Conservation (phyloP, 2,888 invertebrate genomes). For the Xanthorhoe spadicearia region DNA sequence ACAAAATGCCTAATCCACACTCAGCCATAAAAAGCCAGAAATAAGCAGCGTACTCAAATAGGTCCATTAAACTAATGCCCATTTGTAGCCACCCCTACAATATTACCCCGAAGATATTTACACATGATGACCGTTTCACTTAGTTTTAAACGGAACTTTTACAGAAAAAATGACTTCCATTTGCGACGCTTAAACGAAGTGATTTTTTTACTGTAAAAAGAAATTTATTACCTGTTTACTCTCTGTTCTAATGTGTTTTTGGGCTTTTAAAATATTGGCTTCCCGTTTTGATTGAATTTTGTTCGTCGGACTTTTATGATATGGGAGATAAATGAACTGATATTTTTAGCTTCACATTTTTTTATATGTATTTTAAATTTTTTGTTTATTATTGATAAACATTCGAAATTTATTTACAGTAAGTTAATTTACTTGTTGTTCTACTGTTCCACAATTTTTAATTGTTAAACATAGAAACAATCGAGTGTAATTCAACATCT, state of each 20-base stretch:
- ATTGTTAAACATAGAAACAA: background rate
- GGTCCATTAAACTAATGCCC: constrained; percentile 75
- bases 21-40: constrained; percentile 53
- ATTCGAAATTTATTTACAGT: no score
- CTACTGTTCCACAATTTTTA: no score
- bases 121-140: constrained; percentile 62
- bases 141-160: constrained; percentile 68
- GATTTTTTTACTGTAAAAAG: constrained; percentile 57
- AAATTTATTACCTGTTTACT: constrained; percentile 65
- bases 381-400: background rate
- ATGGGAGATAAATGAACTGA: constrained; percentile 22
- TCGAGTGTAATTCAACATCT: no score
- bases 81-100: constrained; percentile 64
- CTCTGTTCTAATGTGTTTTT: constrained; percentile 64
- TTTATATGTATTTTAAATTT: background rate
- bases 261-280: constrained; percentile 64
- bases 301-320: constrained; percentile 39
- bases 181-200: constrained; percentile 70
- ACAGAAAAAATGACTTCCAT: constrained; percentile 75
- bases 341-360: constrained; percentile 11
- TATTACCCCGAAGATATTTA: constrained; percentile 40
- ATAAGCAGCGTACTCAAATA: constrained; percentile 60
- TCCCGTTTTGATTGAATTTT: constrained; percentile 47
- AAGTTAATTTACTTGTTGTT: no score
- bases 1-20: constrained; percentile 42